These are phyloP conservation scores for Danaus plexippus DNA, from an alignment of 1,140 invertebrate species.

Conservation along the genomic window DNA sequence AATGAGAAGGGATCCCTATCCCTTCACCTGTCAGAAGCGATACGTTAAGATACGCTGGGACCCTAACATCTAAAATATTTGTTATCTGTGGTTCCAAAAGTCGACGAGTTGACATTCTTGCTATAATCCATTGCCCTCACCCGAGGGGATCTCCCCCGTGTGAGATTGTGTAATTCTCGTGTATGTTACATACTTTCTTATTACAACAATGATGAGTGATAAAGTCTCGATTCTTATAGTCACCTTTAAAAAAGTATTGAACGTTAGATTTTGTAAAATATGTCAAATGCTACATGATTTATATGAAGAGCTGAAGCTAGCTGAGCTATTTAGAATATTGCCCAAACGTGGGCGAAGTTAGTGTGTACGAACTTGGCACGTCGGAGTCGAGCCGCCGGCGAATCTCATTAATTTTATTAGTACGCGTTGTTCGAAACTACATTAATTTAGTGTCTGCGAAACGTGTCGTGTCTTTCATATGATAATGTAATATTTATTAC, in stretches of 20 bases:
- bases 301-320: neutral
- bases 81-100: conserved; percentile 16
- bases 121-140: conserved; percentile 4
- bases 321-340: too few species aligned
- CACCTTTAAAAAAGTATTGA: too few species aligned
- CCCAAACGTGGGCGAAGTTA: too few species aligned
- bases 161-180: too few species aligned
- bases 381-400: conserved; percentile 9
- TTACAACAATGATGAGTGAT: too few species aligned
- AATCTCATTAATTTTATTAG: conserved; percentile 23
- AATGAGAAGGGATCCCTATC: neutral
- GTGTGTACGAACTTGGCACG: neutral
- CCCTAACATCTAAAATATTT: conserved; percentile 15
- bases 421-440: conserved; percentile 23
- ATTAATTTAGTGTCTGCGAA: conserved; percentile 21
- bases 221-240: too few species aligned
- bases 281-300: neutral
- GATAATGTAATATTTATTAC: conserved; percentile 18
- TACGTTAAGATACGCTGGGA: conserved; percentile 12
- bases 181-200: too few species aligned
- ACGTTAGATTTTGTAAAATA: too few species aligned
- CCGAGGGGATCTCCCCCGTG: too few species aligned
- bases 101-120: conserved; percentile 16
- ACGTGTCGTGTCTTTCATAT: conserved; percentile 17
- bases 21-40: conserved; percentile 20